These are phyloP conservation scores for Scartelaos histophorus DNA, from an alignment of 2,113 vertebrate genomes.

Conservation along the genomic window DNA sequence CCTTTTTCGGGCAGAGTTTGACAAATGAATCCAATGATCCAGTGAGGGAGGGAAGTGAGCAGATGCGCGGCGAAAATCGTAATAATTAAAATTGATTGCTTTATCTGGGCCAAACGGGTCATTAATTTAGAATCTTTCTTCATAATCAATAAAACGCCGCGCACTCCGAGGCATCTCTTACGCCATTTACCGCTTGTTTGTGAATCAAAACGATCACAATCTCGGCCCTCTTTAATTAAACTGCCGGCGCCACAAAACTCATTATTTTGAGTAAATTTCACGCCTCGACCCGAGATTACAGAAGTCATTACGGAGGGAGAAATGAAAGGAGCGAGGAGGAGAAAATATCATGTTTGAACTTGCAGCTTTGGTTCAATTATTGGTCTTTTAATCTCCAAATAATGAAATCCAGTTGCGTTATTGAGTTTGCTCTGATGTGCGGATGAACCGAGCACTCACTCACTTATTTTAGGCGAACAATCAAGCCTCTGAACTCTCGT, in stretches of 20 bases:
- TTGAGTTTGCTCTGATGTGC: not conserved
- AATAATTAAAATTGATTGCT: slow-evolving; percentile 79
- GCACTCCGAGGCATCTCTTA: slow-evolving; percentile 50
- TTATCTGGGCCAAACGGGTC: slow-evolving; percentile 71
- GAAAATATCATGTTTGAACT: slow-evolving; percentile 27
- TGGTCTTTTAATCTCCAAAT: not conserved
- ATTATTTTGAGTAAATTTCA: slow-evolving; percentile 43
- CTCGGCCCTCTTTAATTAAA: slow-evolving; percentile 55
- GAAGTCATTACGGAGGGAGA: slow-evolving; percentile 11
- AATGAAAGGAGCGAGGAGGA: not conserved
- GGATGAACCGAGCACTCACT: not conserved
- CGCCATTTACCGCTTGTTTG: slow-evolving; percentile 58
- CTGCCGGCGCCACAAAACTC: slow-evolving; percentile 12
- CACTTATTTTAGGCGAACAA: not conserved
- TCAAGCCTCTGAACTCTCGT: not conserved
- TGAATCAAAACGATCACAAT: slow-evolving; percentile 57
- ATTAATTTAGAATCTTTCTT: slow-evolving; percentile 75
- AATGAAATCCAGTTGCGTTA: not conserved
- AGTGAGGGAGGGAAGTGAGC: slow-evolving; percentile 49
- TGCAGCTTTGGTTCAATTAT: slow-evolving; percentile 5
- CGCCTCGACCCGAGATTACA: slow-evolving; percentile 10
- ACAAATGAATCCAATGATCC: slow-evolving; percentile 60
- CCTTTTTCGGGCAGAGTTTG: slow-evolving; percentile 29
- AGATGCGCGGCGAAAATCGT: slow-evolving; percentile 70
- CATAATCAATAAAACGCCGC: slow-evolving; percentile 68